These are phyloP conservation scores for Clanis bilineata DNA, from an alignment of 2,888 invertebrate species.

Conservation along the genomic window DNA sequence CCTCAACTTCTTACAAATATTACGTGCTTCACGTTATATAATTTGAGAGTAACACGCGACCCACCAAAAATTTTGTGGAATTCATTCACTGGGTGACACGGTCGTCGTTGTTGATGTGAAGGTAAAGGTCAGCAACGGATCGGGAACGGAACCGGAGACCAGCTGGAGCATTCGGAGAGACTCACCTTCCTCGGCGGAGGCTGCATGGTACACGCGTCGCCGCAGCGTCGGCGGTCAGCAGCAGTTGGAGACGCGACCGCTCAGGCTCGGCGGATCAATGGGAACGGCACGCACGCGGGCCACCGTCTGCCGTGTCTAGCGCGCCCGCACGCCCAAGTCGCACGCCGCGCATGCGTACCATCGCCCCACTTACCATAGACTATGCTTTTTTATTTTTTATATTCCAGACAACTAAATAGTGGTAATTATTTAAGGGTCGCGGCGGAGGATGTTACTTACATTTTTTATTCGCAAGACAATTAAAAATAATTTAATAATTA, in stretches of 20 bases:
- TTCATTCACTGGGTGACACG: constrained; percentile 23
- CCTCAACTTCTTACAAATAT: constrained; percentile 14
- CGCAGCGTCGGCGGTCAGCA: constrained; percentile 35
- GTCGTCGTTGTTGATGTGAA: constrained; percentile 22
- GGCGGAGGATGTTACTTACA: neutral
- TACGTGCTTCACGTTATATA: constrained; percentile 25
- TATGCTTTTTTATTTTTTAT: constrained; percentile 12
- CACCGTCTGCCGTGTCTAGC: constrained; percentile 48
- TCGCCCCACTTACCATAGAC: constrained; percentile 26
- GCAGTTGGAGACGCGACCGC: constrained; percentile 23
- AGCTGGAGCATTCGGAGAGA: constrained; percentile 24
- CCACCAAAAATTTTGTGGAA: constrained; percentile 19
- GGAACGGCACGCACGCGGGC: constrained; percentile 49
- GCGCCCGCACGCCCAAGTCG: constrained; percentile 26
- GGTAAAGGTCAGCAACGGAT: neutral
- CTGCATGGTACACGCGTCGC: constrained; percentile 83
- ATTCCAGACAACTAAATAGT: neutral
- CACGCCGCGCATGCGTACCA: constrained; percentile 43
- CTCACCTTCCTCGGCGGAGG: constrained; percentile 93
- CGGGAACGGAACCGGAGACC: constrained; percentile 12
- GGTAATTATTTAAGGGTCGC: neutral
- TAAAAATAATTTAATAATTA: neutral
- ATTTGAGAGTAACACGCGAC: constrained; percentile 24
- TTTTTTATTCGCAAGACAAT: neutral
- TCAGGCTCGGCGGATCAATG: constrained; percentile 47